Evolutionary conservation across 1,140 invertebrate genomes (phyloP).

Genomic region (Atta colombica): DNA sequence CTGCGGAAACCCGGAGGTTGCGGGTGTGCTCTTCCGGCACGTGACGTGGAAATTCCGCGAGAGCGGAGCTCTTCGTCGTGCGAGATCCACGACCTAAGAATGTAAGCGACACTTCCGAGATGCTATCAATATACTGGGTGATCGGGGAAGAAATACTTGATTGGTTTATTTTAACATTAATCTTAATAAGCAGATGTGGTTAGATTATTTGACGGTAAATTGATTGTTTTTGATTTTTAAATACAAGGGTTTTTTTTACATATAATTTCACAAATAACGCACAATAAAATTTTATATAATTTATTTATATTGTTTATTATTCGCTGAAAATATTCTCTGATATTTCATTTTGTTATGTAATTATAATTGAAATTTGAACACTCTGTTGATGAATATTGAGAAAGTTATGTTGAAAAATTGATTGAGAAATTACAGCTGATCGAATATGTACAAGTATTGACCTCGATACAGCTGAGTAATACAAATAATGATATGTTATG

Average conservation of each 20-base stretch:
- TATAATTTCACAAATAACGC: not conserved
- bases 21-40: not conserved
- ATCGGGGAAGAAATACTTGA: not conserved
- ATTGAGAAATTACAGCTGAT: not conserved
- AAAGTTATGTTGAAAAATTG: not conserved
- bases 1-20: not conserved
- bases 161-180: not conserved
- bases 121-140: not conserved
- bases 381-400: not conserved
- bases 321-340: not conserved
- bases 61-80: not conserved
- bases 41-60: not conserved
- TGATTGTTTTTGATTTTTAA: not conserved
- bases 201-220: not conserved
- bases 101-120: not conserved
- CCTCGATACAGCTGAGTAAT: not conserved
- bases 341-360: not conserved
- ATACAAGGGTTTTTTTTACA: not conserved
- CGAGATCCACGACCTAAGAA: not conserved
- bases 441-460: not conserved
- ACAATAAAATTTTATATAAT: not conserved
- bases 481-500: not conserved
- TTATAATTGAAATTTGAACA: not conserved
- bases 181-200: not conserved
- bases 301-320: not conserved